Percentiles rank a stretch among this genome's conserved stretches.
phyloP scores from a whole-genome alignment of 2,888 invertebrate species.

The Acanthacorydalis orientalis region DNA sequence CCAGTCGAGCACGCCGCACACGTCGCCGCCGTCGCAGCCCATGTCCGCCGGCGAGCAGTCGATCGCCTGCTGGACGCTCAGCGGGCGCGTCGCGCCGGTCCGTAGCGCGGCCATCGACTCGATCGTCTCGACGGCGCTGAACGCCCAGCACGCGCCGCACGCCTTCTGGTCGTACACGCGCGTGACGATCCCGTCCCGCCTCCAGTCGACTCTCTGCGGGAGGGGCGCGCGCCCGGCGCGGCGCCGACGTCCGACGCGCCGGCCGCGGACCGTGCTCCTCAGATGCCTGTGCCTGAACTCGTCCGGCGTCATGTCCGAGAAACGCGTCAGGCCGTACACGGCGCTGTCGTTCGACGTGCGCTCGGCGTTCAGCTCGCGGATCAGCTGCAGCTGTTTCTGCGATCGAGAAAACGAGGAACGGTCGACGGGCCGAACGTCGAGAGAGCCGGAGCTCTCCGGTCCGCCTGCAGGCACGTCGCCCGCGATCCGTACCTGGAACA shows the following conservation, averaged over 20 bases:
- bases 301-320: constrained; percentile 1
- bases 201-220: constrained; percentile 22
- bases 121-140: constrained; percentile 55
- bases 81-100: constrained; percentile 35
- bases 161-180: constrained; percentile 50
- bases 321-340: constrained; percentile 3
- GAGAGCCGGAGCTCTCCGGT: too few species aligned
- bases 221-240: not conserved
- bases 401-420: not conserved
- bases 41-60: constrained; percentile 64
- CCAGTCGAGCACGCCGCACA: constrained; percentile 64
- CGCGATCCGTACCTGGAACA: too few species aligned
- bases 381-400: not conserved
- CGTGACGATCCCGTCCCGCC: constrained; percentile 45
- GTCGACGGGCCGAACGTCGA: too few species aligned
- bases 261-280: not conserved
- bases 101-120: constrained; percentile 62
- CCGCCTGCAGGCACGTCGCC: too few species aligned
- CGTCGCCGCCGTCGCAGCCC: constrained; percentile 69
- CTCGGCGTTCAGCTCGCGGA: not conserved
- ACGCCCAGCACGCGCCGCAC: constrained; percentile 82
- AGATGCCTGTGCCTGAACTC: constrained; percentile 4
- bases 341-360: constrained; percentile 4
- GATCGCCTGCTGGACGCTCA: constrained; percentile 67
- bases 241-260: too few species aligned